Conservation (phyloP, 2,113 vertebrate genomes). For the Brachirus orientalis region DNA sequence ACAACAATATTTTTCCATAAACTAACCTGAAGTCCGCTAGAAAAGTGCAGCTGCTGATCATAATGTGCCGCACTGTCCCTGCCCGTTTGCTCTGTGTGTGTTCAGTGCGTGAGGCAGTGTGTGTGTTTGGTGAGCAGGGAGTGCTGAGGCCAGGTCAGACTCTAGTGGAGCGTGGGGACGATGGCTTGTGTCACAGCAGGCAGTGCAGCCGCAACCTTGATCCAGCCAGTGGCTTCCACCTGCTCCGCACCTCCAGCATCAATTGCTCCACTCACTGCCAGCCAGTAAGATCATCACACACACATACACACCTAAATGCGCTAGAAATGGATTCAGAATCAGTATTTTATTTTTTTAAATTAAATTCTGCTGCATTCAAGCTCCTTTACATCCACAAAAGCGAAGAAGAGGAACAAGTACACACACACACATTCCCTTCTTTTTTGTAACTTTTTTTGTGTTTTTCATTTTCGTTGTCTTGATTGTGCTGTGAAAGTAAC, state of each 20-base stretch:
- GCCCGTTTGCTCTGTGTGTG: slow-evolving; percentile 25
- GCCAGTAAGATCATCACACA: slow-evolving; percentile 78
- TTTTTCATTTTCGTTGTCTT: background rate
- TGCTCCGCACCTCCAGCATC: slow-evolving; percentile 82
- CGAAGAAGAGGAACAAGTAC: no score
- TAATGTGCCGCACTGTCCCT: no score
- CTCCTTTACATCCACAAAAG: no score
- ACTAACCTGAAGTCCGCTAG: no score
- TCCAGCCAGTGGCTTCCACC: slow-evolving; percentile 86
- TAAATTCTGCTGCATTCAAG: no score
- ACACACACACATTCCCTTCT: background rate
- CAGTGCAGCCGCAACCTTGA: slow-evolving; percentile 87
- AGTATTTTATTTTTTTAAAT: no score
- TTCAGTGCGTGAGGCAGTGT: slow-evolving; percentile 91
- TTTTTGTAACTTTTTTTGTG: background rate
- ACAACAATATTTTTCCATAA: background rate
- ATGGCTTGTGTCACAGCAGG: slow-evolving; percentile 86
- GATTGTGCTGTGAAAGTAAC: background rate
- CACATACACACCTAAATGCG: background rate
- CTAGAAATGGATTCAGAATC: no score
- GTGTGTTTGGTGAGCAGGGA: slow-evolving; percentile 87
- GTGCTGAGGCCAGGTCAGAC: slow-evolving; percentile 91
- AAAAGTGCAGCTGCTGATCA: no score
- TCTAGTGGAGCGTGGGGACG: slow-evolving; percentile 86
- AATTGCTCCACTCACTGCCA: slow-evolving; percentile 90